phyloP scores from a whole-genome alignment of 2,113 vertebrate species.

The Tyto alba region DNA sequence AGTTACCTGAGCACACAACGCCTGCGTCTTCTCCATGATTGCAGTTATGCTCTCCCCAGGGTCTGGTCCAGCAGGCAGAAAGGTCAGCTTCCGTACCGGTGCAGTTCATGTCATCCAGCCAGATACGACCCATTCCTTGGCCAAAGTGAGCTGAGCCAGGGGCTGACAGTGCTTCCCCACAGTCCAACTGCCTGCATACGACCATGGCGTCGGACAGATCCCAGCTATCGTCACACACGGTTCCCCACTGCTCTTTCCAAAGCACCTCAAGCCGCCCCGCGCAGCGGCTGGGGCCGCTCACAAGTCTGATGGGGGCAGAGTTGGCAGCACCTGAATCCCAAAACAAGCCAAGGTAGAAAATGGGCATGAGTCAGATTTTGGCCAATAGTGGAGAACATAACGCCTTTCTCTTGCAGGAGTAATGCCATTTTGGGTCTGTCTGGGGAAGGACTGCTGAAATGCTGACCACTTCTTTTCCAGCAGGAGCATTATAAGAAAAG shows the following conservation, averaged over 20 bases:
- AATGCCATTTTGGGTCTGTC: not conserved
- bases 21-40: not conserved
- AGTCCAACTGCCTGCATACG: conserved; percentile 62
- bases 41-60: conserved; percentile 9
- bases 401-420: not conserved
- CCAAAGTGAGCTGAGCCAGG: not conserved
- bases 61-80: not conserved
- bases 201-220: conserved; percentile 17
- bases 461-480: not conserved
- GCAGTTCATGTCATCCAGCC: not conserved
- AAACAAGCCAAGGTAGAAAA: not conserved
- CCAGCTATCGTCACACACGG: conserved; percentile 56
- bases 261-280: conserved; percentile 66
- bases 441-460: not conserved
- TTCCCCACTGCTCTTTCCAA: conserved; percentile 60
- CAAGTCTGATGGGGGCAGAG: not conserved
- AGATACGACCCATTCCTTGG: not conserved
- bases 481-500: not conserved
- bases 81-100: not conserved
- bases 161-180: not conserved
- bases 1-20: conserved; percentile 37
- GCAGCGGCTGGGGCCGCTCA: not conserved
- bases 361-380: not conserved
- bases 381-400: not conserved
- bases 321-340: not conserved